phyloP scores from a whole-genome alignment of 1,140 invertebrate species.

The Psix sp. region DNA sequence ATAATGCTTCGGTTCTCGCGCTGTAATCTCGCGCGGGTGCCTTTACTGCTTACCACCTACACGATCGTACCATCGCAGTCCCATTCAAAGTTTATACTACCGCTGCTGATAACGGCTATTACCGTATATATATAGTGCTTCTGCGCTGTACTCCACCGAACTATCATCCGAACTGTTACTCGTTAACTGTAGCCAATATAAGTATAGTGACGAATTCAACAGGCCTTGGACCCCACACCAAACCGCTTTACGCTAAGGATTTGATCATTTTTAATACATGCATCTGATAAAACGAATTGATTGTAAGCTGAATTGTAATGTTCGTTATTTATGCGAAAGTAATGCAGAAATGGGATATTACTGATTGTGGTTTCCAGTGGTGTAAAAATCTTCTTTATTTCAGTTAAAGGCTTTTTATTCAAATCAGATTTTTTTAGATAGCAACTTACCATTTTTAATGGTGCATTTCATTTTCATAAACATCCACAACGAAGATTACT shows the following conservation, averaged over 20 bases:
- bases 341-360: background rate
- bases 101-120: conserved; percentile 58
- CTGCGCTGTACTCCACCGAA: conserved; percentile 39
- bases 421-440: no score
- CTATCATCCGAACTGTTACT: conserved; percentile 47
- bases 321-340: conserved; percentile 2
- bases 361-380: background rate
- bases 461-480: no score
- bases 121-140: conserved; percentile 57
- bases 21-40: conserved; percentile 58
- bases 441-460: no score
- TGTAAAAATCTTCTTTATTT: background rate
- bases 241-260: background rate
- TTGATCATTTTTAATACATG: conserved; percentile 12
- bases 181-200: conserved; percentile 48
- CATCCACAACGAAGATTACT: no score
- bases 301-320: conserved; percentile 1
- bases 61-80: conserved; percentile 53
- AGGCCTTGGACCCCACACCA: conserved; percentile 4
- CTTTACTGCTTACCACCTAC: conserved; percentile 62
- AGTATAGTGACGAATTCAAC: conserved; percentile 42
- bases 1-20: conserved; percentile 57
- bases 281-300: conserved; percentile 5
- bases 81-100: conserved; percentile 60
- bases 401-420: background rate